Base-by-base conservation (phyloP, 2,113 vertebrate genomes). In the Phodopus roborovskii region DNA sequence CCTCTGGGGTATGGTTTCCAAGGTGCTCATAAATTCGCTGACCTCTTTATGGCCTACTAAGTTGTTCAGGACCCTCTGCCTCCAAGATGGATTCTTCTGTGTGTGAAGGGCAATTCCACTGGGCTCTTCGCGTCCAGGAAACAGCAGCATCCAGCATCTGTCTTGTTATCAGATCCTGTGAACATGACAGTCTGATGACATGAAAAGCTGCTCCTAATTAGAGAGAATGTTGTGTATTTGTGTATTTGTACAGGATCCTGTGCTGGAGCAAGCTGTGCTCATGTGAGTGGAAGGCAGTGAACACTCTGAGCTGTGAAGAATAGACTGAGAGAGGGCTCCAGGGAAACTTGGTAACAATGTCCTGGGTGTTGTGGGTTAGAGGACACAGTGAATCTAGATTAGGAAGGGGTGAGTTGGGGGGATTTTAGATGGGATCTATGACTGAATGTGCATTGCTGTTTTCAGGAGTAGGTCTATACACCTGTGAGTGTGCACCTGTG, bases 271-370 rank as follows among this genome's bases (percentile, higher is more conserved):
- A 10, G 8, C 60, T 6, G 33, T 11, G 1, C 0, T 83, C 8
- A 3, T 48, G 16, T 36, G 53, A 26, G 33, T 7, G 6, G 36
- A 73, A 64, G 16, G 10, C 36, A 42, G 1, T 4, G 26, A 42
- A 50, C 12, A 48, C 20, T 5, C 11, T 8, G 42, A 20, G 28
- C 60, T 66, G 42, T 64, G 60, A 53, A 81, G 56, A 42, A 19
- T 8, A 1, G 53, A 3, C 22, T n/a, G n/a, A 5, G 56, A 33
- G n/a, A 12, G 8, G 4, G 2, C 3, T 7, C 24, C 3, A 16
- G 13, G 22, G 28, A 8, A 16, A 3, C 33, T 30, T 19, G 3
- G n/a, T 45, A 19, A 83, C 20, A 56, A 45, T 39, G 20, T 9
- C 0, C 26, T 33, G 28, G 28, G 36, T 6, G 7, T 36, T 33